Percentiles rank a stretch among this genome's conserved stretches.
Conservation (phyloP, 53 echinoderm and acorn worm genomes). For the Holothuria leucospilota region DNA sequence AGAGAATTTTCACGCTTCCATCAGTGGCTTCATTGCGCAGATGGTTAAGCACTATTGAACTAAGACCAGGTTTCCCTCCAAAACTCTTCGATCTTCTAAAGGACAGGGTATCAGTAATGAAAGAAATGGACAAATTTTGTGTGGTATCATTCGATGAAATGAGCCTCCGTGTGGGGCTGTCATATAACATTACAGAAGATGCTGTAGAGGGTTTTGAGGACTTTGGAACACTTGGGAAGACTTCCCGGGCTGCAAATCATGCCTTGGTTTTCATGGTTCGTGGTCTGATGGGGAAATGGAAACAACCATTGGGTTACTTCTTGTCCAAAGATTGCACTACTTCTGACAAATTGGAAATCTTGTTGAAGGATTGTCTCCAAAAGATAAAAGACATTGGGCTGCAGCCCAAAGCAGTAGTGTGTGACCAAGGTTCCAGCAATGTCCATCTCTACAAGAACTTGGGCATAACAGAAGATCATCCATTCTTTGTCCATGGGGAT, state of each 20-base stretch:
- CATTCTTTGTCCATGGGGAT: constrained; percentile 22
- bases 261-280: constrained; percentile 65
- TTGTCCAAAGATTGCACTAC: constrained; percentile 39
- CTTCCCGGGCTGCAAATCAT: constrained; percentile 53
- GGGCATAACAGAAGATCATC: constrained; percentile 30
- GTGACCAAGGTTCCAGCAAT: constrained; percentile 63
- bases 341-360: background rate
- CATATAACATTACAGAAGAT: constrained; percentile 59
- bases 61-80: constrained; percentile 56
- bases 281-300: constrained; percentile 47
- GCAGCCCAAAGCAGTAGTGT: constrained; percentile 53
- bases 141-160: constrained; percentile 63
- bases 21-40: constrained; percentile 45
- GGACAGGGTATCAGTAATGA: constrained; percentile 57
- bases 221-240: constrained; percentile 59
- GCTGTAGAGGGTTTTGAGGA: constrained; percentile 67
- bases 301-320: constrained; percentile 55
- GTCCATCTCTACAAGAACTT: constrained; percentile 25
- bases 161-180: constrained; percentile 47
- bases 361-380: constrained; percentile 28
- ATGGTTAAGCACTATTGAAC: constrained; percentile 50
- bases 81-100: constrained; percentile 24
- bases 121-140: constrained; percentile 51
- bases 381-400: constrained; percentile 52
- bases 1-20: constrained; percentile 55